Percentiles rank a stretch among this genome's conserved stretches.
These are phyloP conservation scores for Acanthiza pusilla DNA, from an alignment of 2,797 vertebrate species.

Conservation along the genomic window DNA sequence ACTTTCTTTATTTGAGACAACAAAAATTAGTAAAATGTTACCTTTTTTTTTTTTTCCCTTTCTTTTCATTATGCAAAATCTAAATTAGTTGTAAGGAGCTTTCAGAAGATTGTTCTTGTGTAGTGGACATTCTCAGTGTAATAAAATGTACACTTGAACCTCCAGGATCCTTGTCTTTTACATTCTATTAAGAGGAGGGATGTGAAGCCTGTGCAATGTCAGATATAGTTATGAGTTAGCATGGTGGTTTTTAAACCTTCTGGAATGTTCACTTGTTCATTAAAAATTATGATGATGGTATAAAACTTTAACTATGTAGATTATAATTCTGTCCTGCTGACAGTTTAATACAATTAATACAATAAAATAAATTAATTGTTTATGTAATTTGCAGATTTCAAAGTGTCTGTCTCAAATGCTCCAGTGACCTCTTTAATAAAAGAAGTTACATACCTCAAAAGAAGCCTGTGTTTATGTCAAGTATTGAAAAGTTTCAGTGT, in stretches of 20 bases:
- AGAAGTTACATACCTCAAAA: background rate
- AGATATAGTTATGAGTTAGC: background rate
- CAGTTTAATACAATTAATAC: background rate
- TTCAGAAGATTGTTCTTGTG: background rate
- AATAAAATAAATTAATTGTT: background rate
- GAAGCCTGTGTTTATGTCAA: background rate
- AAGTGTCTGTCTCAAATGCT: background rate
- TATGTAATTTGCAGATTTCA: background rate
- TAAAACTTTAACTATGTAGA: background rate
- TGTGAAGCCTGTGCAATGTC: background rate
- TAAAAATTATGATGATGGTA: background rate
- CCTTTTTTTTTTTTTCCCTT: accelerated
- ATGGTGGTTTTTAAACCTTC: background rate
- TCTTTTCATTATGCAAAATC: background rate
- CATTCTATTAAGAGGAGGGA: background rate
- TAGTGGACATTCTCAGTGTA: background rate
- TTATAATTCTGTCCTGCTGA: background rate
- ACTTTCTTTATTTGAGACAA: background rate
- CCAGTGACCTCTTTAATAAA: background rate
- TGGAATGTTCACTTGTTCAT: background rate
- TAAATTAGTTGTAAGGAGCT: background rate
- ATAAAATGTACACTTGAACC: background rate
- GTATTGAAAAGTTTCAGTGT: background rate
- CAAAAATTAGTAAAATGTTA: background rate
- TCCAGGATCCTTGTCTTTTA: background rate